These are phyloP conservation scores for Caenorhabditis sp. DNA, from an alignment of 2,888 invertebrate species.

Conservation along the genomic window DNA sequence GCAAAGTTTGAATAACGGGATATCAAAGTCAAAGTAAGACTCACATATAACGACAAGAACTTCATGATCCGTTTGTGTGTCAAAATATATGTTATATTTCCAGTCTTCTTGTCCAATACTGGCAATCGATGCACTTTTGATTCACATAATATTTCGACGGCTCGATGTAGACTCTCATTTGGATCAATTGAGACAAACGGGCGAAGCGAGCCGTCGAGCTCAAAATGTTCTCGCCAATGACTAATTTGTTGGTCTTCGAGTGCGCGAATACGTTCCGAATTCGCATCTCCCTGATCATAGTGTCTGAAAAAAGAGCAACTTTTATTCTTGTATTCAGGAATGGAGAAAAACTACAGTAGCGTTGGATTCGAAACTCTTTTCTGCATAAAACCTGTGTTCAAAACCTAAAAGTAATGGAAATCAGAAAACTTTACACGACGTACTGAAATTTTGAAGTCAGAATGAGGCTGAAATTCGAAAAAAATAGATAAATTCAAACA, in stretches of 20 bases:
- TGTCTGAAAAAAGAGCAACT: too few species aligned
- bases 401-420: neutral
- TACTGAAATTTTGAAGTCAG: neutral
- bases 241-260: conserved; percentile 75
- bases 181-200: conserved; percentile 74
- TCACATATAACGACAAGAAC: conserved; percentile 74
- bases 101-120: conserved; percentile 73
- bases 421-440: neutral
- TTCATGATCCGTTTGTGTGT: conserved; percentile 75
- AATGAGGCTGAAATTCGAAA: too few species aligned
- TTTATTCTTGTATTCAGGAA: too few species aligned
- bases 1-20: too few species aligned
- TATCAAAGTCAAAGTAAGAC: conserved; percentile 29
- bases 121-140: conserved; percentile 74
- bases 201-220: conserved; percentile 65
- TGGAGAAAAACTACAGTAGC: too few species aligned
- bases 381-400: neutral
- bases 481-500: too few species aligned
- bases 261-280: conserved; percentile 72
- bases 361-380: too few species aligned
- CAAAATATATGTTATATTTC: conserved; percentile 75
- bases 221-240: conserved; percentile 73
- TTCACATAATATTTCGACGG: conserved; percentile 73
- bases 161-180: conserved; percentile 72
- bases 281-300: conserved; percentile 63